These are phyloP conservation scores for Kryptolebias ocellatus DNA, from an alignment of 2,797 vertebrate species.

Conservation along the genomic window DNA sequence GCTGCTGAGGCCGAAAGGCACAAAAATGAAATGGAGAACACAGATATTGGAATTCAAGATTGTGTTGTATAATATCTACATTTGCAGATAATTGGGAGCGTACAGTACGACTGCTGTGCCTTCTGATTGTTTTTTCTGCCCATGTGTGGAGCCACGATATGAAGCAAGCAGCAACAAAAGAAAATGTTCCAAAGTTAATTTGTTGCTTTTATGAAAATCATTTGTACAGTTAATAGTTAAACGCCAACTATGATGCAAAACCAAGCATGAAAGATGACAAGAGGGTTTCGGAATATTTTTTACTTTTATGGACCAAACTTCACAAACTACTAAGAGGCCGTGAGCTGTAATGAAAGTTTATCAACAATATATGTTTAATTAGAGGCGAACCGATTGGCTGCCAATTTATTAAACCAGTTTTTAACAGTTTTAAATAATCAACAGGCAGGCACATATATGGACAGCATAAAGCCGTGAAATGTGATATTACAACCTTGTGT, in stretches of 20 bases:
- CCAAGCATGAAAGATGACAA: constrained; percentile 67
- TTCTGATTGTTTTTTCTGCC: constrained; percentile 58
- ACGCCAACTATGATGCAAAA: constrained; percentile 55
- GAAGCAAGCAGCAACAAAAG: constrained; percentile 41
- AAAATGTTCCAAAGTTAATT: constrained; percentile 53
- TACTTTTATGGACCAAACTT: constrained; percentile 41
- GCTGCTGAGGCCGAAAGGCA: constrained; percentile 62
- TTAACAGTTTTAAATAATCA: too few relatives aligned
- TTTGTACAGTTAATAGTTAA: constrained; percentile 69
- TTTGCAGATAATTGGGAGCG: constrained; percentile 76
- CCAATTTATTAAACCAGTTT: too few relatives aligned
- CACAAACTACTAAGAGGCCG: too few relatives aligned
- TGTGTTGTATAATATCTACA: constrained; percentile 75
- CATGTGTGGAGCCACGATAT: constrained; percentile 47
- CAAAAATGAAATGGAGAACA: constrained; percentile 64
- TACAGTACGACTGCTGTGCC: constrained; percentile 63
- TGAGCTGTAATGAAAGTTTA: too few relatives aligned
- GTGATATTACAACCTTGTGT: too few relatives aligned
- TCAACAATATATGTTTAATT: too few relatives aligned
- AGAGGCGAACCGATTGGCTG: too few relatives aligned
- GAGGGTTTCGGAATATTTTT: constrained; percentile 58
- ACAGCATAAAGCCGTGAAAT: too few relatives aligned
- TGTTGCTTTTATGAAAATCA: constrained; percentile 59
- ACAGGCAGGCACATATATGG: too few relatives aligned
- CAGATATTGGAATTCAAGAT: constrained; percentile 67